Percentiles rank a stretch among this genome's conserved stretches.
Evolutionary conservation across 2,797 vertebrate genomes (phyloP).

Genomic region (Tachyglossus aculeatus): DNA sequence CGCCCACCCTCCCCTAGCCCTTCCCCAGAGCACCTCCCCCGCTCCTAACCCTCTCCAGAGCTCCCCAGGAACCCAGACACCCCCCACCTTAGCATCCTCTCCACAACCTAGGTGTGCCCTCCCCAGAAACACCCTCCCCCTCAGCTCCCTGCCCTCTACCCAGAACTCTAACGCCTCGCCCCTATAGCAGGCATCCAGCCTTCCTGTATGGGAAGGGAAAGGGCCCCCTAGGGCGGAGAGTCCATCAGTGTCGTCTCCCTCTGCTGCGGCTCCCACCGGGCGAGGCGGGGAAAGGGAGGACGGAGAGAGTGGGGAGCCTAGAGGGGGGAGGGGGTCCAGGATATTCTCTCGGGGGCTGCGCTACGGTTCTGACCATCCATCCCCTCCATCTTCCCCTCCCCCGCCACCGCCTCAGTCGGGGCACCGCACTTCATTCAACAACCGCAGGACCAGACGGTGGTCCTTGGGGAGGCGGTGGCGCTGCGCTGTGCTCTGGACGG

Average conservation of each 20-base stretch:
- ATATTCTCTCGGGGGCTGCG: not conserved
- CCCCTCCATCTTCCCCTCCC: not conserved
- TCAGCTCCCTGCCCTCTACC: too few species aligned
- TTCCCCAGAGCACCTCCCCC: not conserved
- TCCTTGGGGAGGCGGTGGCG: conserved; percentile 83
- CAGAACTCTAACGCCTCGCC: not conserved
- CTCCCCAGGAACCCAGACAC: not conserved
- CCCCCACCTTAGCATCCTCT: not conserved
- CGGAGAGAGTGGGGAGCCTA: not conserved
- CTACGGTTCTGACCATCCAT: not conserved
- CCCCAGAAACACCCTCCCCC: not conserved
- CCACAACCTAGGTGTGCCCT: not conserved
- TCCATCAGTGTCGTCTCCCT: not conserved
- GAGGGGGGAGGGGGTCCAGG: not conserved
- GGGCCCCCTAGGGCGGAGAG: not conserved
- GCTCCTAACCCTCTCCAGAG: not conserved
- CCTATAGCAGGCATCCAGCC: not conserved
- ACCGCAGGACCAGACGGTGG: conserved; percentile 85
- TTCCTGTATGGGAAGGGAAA: conserved; percentile 39
- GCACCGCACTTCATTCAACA: conserved; percentile 90
- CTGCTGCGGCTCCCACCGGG: fast-evolving
- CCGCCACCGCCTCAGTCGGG: conserved; percentile 57
- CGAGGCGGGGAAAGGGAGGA: not conserved
- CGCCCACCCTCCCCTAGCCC: not conserved
- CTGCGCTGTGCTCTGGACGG: conserved; percentile 84